A percentile compares a stretch with the other conserved stretches of the same genome.
phyloP scores from a whole-genome alignment of 2,888 invertebrate species.

The Choristoneura rosaceana region DNA sequence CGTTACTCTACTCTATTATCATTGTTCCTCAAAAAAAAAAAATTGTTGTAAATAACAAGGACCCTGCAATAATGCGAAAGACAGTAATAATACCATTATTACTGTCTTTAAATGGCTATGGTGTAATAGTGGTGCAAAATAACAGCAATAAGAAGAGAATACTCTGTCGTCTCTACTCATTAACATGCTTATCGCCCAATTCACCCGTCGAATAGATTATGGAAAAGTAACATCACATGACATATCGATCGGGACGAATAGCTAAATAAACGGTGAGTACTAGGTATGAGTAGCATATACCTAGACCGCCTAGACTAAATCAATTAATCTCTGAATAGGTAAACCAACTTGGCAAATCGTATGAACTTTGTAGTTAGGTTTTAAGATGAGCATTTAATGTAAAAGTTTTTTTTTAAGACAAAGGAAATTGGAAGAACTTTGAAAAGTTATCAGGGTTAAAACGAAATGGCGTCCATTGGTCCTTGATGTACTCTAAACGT shows the following conservation, averaged over 20 bases:
- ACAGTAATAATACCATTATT: too few species aligned
- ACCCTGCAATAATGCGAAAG: too few species aligned
- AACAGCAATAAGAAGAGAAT: background rate
- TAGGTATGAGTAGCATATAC: background rate
- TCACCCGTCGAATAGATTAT: background rate
- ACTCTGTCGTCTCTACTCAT: background rate
- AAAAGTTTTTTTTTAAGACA: too few species aligned
- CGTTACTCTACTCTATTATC: too few species aligned
- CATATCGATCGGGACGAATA: background rate
- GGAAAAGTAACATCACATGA: background rate
- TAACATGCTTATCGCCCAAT: background rate
- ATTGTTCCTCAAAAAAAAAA: too few species aligned
- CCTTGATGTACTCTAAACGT: background rate
- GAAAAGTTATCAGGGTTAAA: too few species aligned
- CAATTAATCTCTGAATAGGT: background rate
- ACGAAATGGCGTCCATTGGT: too few species aligned
- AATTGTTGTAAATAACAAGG: too few species aligned
- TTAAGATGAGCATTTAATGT: background rate
- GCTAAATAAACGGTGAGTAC: background rate
- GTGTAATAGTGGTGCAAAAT: background rate
- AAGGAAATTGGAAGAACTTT: too few species aligned
- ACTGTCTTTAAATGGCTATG: background rate
- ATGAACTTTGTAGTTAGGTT: slow-evolving; percentile 1
- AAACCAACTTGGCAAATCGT: background rate
- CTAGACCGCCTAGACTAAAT: background rate